Base-by-base conservation (phyloP, 2,797 vertebrate species). In the Tinamus major region DNA sequence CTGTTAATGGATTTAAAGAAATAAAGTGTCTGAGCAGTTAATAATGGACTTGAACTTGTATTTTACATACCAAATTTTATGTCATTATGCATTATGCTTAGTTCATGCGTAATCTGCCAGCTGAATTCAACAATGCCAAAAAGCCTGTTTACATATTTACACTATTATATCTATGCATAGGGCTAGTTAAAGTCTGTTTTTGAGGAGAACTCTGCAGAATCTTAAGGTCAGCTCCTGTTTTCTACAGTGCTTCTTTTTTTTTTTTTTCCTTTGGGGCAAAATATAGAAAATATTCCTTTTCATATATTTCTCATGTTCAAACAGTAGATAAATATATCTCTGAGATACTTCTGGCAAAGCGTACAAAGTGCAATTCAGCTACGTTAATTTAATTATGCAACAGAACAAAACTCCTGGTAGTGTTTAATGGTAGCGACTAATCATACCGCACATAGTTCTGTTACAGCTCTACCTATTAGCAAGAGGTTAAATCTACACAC, bases 1-100 rank as follows among this genome's bases (percentile, higher is more conserved):
- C 65, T 90, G 44, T 16, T 72, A 85, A 79, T 39, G 5, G 26
- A 85, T 82, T 96, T 87, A 61, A 63, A 82, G 83, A 97, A 96
- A 91, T 64, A 85, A 93, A 96, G 17, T 69, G 27, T 79, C 65
- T 95, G 29, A 94, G 58, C 41, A 75, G 62, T 55, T 77, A 91
- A 77, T 53, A 49, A 33, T 42, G 61, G 77, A 44, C 23, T 90
- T 61, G 62, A 64, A 79, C 27, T 55, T n/a, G 42, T 85, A 53
- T 89, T 93, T 78, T 80, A 81, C 48, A 70, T 59, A 79, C 35
- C 53, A 61, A 31, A 62, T 42, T 88, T 87, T 82, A 83, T 70
- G 51, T 49, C 49, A 79, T 74, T 90, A 79, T 33, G 16, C 55
- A 29, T 85, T 80, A 49, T 37, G 48, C 33, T 89, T 92, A 68